A percentile compares a stretch with the other conserved stretches of the same genome.
Conservation (phyloP, 2,888 invertebrate species). For the Tipula confusa region DNA sequence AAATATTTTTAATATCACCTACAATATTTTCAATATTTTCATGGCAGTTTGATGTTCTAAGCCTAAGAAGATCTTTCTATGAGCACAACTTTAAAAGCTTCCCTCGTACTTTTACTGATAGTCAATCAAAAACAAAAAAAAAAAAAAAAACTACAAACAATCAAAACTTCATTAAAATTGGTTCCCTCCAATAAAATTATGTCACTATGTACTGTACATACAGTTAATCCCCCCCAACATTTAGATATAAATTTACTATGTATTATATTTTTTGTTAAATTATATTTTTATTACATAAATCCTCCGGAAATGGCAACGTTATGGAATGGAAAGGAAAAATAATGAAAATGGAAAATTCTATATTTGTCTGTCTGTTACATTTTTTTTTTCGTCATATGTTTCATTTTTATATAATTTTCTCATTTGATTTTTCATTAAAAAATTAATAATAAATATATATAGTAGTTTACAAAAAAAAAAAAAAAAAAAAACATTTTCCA, state of each 20-base stretch:
- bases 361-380: not conserved
- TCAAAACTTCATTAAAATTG: too few relatives aligned
- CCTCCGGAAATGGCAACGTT: conserved; percentile 29
- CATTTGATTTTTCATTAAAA: not conserved
- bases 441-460: not conserved
- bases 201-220: not conserved
- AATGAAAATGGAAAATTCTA: not conserved
- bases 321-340: conserved; percentile 7
- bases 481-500: not conserved
- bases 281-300: conserved; percentile 29
- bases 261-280: conserved; percentile 16
- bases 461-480: too few relatives aligned
- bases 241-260: not conserved
- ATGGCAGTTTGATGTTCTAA: too few relatives aligned
- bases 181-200: too few relatives aligned
- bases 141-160: too few relatives aligned
- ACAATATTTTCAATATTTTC: too few relatives aligned
- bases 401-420: not conserved
- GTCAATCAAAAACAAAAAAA: too few relatives aligned
- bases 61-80: too few relatives aligned
- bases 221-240: not conserved
- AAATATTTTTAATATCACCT: too few relatives aligned
- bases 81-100: too few relatives aligned
- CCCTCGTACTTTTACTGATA: too few relatives aligned
- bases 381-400: conserved; percentile 13